Base-by-base conservation (phyloP, 2,888 invertebrate species). In the Embidobia sp. region DNA sequence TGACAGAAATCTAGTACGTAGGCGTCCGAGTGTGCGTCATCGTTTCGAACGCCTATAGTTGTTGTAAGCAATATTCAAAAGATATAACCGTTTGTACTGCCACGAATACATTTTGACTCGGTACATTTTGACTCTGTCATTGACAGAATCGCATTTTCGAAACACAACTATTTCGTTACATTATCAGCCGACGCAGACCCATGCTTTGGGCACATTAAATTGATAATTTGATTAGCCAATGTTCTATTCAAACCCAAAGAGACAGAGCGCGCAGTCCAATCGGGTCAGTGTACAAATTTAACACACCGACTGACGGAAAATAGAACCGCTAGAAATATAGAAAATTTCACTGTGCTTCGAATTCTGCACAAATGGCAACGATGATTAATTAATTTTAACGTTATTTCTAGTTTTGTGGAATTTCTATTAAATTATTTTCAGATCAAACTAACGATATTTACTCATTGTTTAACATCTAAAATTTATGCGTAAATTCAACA, bases 261-360 rank as follows among this genome's bases (percentile, higher is more conserved):
- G 70, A 70, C 61, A 22, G 26, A 53, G 59, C 51, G 61, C 42
- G 35, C 51, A 35, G 59, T 61, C 70, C 70, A 70, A 61, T 70
- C 51, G 70, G 70, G 61, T 70, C 70, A 61, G 59, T 40, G 61
- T 61, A 61, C 70, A 70, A 70, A 70, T 70, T 70, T 70, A 61
- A 51, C 70, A 44, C 48, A 57, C 18, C 51, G 48, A 48, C 67
- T 46, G 67, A 46, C 55, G 57, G 37, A 67, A 67, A 67, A 67
- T 67, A 67, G 70, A 70, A 61, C 35, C 27, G 61, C 49, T 44
- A 40, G 44, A 51, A 61, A 70, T 70, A 70, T 53, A 51, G 49
- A 69, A 48, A 57, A 59, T 69, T 69, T 48, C 16, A 59, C 49
- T 48, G 13, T 15, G 40, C 22, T 49, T 13, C n/a, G 13, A 49